Evolutionary conservation across 2,888 invertebrate genomes (phyloP).

Genomic region (Atrina japonica): DNA sequence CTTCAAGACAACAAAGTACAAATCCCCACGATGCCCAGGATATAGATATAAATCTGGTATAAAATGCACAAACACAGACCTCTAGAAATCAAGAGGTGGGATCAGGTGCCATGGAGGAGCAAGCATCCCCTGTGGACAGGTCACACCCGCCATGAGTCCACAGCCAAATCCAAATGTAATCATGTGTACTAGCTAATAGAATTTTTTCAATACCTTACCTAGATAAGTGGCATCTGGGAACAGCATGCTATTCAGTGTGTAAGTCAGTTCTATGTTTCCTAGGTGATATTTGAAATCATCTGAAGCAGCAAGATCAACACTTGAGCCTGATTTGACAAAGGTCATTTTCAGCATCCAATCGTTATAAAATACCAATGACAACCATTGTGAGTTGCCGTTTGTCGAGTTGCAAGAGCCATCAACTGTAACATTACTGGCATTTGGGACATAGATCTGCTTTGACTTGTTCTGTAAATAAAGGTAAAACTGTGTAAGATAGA

Average conservation of each 20-base stretch:
- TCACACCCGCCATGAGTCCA: too few species aligned
- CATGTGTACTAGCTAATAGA: too few species aligned
- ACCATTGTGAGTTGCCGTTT: conserved; percentile 26
- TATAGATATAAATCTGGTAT: too few species aligned
- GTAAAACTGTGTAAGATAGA: too few species aligned
- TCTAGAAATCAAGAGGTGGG: too few species aligned
- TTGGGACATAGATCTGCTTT: conserved; percentile 23
- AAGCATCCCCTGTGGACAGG: too few species aligned
- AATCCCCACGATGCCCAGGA: too few species aligned
- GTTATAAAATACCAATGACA: conserved; percentile 35
- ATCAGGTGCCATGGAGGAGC: too few species aligned
- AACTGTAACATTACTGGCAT: background rate
- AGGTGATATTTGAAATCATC: conserved; percentile 27
- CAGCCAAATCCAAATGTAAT: too few species aligned
- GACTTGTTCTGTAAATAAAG: conserved; percentile 21
- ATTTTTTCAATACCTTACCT: too few species aligned
- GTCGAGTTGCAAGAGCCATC: conserved; percentile 26
- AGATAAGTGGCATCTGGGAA: conserved; percentile 32
- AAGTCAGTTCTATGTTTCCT: conserved; percentile 29
- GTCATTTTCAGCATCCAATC: conserved; percentile 28
- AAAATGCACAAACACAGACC: too few species aligned
- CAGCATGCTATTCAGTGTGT: conserved; percentile 26
- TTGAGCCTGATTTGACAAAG: conserved; percentile 10
- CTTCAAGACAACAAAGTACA: too few species aligned
- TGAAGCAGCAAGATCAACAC: background rate